Base-by-base conservation (phyloP, 2,888 invertebrate genomes). In the Octonoba sinensis region DNA sequence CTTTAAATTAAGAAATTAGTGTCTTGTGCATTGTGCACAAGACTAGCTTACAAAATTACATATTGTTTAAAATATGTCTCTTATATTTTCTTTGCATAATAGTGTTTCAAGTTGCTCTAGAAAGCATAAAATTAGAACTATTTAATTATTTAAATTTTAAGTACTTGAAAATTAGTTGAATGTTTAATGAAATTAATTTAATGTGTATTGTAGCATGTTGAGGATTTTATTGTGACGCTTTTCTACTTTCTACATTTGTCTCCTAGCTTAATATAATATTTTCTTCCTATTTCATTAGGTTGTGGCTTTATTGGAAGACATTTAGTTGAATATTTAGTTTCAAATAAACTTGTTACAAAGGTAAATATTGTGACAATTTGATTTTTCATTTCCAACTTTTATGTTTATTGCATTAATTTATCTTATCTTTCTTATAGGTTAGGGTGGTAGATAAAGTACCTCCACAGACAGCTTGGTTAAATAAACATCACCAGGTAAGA, bases 301-400 rank as follows among this genome's bases (percentile, higher is more conserved):
- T 96, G 96, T 90, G 96, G 96, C 87, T 96, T 97, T 90, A 94
- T 96, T 88, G 96, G 96, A 85, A 92, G 96, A 87, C 94, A 96
- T 90, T 91, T 96, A 86, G 93, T 96, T 83, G 91, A 93, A 83
- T 93, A 93, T 90, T 91, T 96, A 87, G 90, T 96, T 85, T 91
- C 91, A 84, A 93, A 95, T 89, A 92, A 94, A 86, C 89, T 95
- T 86, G 93, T 93, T 84, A 92, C 92, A 87, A 91, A 91, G 86
- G 90, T 96, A 84, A 92, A 24, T n/a, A n/a, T 62, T 47, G 22
- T n/a, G 47, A 18, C 13, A 59, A 27, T 46, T 24, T 6, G 4
- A 36, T 8, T 36, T 36, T 57, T 18, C 0, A 59, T 16, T 12
- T 64, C 1, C 2, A 27, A 46, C 16, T 44, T n/a, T 64, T 15